Evolutionary conservation across 2,113 vertebrate species (phyloP).

Genomic region (Empidonax traillii): DNA sequence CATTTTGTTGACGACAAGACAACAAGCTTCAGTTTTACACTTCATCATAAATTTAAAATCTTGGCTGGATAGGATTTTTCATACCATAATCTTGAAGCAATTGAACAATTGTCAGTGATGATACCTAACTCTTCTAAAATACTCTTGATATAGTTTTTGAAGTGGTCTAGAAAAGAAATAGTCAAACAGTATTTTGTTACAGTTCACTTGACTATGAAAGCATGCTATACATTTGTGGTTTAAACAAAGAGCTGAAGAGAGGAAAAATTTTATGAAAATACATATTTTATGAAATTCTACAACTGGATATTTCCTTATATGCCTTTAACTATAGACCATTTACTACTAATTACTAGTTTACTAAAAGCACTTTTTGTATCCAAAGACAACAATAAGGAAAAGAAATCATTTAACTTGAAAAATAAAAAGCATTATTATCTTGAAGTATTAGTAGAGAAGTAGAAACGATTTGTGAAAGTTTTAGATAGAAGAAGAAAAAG

Average conservation of each 20-base stretch:
- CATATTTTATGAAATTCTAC: background rate
- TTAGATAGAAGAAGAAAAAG: background rate
- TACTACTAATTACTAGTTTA: background rate
- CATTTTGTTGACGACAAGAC: background rate
- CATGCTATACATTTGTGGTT: background rate
- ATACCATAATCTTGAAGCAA: background rate
- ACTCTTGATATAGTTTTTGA: background rate
- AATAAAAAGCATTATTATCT: background rate
- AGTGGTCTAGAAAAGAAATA: background rate
- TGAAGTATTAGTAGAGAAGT: background rate
- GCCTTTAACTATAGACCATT: background rate
- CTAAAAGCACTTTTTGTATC: background rate
- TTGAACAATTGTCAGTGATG: background rate
- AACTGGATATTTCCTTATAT: background rate
- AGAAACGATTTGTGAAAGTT: background rate
- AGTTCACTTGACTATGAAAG: background rate
- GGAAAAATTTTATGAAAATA: background rate
- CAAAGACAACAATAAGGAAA: background rate
- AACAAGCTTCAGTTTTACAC: background rate
- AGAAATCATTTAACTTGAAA: background rate
- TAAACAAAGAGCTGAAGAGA: background rate
- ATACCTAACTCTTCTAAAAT: background rate
- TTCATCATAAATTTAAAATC: background rate
- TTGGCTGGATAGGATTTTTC: background rate
- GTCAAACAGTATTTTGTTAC: background rate